A percentile compares a stretch with the other conserved stretches of the same genome.
These are phyloP conservation scores for western clawed frog (Xenopus tropicalis) DNA, from an alignment of 2,113 vertebrate genomes.

Conservation along the genomic window UCB_Xtro_10.0 CM004444.2:127470501-127471000, in stretches of 20 bases:
- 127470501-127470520: slow-evolving; percentile 42
- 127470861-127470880: no score
- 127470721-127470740: slow-evolving; percentile 42
- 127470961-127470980: no score
- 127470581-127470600: slow-evolving; percentile 44
- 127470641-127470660: slow-evolving; percentile 44
- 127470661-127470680: slow-evolving; percentile 42
- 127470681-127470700: slow-evolving; percentile 41
- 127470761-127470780: slow-evolving; percentile 22
- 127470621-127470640: slow-evolving; percentile 46
- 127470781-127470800: slow-evolving; percentile 11
- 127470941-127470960: no score
- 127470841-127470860: not conserved
- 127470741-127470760: slow-evolving; percentile 43
- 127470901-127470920: no score
- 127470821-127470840: not conserved
- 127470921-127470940: no score
- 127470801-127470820: not conserved
- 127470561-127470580: slow-evolving; percentile 42
- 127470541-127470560: slow-evolving; percentile 45
- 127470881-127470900: no score
- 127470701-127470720: slow-evolving; percentile 36
- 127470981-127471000: no score
- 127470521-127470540: slow-evolving; percentile 44
- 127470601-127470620: slow-evolving; percentile 38